Conservation (phyloP, 2,888 invertebrate species). For the Volucella inflata region DNA sequence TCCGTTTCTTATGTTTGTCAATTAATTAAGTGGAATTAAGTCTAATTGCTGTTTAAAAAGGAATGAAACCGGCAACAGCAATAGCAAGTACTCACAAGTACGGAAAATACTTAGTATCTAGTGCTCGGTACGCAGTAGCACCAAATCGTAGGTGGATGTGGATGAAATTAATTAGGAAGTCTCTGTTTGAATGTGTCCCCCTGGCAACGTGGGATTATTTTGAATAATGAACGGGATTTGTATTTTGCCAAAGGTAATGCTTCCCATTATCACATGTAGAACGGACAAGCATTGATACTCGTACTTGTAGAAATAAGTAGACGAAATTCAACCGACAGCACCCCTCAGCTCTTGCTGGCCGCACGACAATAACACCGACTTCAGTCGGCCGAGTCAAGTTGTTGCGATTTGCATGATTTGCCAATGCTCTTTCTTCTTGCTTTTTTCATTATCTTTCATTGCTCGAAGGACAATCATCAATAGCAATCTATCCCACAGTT, state of each 20-base stretch:
- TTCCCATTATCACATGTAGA: conserved; percentile 45
- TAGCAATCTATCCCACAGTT: conserved; percentile 45
- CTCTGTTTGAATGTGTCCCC: conserved; percentile 58
- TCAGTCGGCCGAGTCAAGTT: conserved; percentile 23
- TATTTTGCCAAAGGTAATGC: conserved; percentile 39
- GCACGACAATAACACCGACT: neutral
- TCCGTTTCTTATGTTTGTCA: conserved; percentile 63
- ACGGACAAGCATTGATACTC: conserved; percentile 49
- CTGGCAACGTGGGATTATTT: conserved; percentile 69
- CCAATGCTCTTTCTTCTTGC: neutral
- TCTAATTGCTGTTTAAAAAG: conserved; percentile 68
- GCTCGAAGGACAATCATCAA: conserved; percentile 60
- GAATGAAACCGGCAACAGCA: conserved; percentile 39
- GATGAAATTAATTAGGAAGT: conserved; percentile 69
- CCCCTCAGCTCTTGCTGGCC: conserved; percentile 2
- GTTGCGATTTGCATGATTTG: conserved; percentile 48
- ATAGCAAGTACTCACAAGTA: neutral
- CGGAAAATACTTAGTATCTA: neutral
- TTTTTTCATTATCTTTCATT: conserved; percentile 32
- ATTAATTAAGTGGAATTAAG: conserved; percentile 73
- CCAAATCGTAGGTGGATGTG: conserved; percentile 39
- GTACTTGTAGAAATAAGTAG: conserved; percentile 42
- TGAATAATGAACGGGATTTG: conserved; percentile 73
- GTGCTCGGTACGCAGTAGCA: neutral
- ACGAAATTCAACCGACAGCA: neutral